These are phyloP conservation scores for Eupelmus urozonus DNA, from an alignment of 2,888 invertebrate species.

Conservation along the genomic window DNA sequence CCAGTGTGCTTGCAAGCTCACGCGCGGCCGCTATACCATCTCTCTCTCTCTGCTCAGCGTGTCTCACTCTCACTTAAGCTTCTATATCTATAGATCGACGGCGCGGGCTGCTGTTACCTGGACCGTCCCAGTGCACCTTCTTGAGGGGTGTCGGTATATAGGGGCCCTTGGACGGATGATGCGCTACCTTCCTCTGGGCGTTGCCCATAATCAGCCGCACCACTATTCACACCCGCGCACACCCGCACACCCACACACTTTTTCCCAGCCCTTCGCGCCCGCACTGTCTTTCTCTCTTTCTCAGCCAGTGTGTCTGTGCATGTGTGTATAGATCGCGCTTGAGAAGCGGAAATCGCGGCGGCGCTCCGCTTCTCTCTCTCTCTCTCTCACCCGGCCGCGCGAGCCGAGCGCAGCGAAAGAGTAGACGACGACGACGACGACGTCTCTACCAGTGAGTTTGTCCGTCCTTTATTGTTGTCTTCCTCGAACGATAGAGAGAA, in stretches of 20 bases:
- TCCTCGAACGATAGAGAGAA: conserved; percentile 8
- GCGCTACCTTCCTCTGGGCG: conserved; percentile 81
- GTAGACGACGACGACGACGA: conserved; percentile 28
- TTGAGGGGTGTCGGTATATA: conserved; percentile 76
- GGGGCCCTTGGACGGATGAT: conserved; percentile 72
- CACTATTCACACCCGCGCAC: background rate
- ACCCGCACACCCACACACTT: too few species aligned
- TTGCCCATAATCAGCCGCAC: conserved; percentile 80
- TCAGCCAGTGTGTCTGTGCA: background rate
- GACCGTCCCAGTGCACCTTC: conserved; percentile 91
- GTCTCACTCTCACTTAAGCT: background rate
- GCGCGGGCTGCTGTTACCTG: too few species aligned
- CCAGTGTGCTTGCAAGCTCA: too few species aligned
- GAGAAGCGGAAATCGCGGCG: background rate
- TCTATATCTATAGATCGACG: too few species aligned
- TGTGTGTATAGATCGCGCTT: background rate
- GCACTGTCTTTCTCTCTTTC: background rate
- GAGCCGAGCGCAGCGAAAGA: conserved; percentile 34
- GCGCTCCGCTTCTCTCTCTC: conserved; percentile 2
- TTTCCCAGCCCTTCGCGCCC: background rate
- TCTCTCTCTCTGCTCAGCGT: background rate
- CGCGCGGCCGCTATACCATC: too few species aligned
- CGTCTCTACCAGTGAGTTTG: conserved; percentile 16
- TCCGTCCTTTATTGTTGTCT: conserved; percentile 6
- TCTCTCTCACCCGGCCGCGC: conserved; percentile 18